These are phyloP conservation scores for Phaenicophaeus curvirostris DNA, from an alignment of 2,797 vertebrate genomes.

Conservation along the genomic window DNA sequence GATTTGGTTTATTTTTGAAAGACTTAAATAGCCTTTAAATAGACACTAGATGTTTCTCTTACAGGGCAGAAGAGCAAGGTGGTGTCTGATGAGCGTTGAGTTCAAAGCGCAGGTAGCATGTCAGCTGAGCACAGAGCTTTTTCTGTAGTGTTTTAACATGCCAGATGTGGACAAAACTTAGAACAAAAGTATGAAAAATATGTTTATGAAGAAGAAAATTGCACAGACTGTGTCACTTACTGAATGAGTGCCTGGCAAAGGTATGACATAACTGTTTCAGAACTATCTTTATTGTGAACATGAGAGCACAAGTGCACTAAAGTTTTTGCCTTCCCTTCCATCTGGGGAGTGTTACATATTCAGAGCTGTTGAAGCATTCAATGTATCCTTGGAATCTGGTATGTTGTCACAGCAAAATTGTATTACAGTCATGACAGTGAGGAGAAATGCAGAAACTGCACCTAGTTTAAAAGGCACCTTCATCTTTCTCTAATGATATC, in stretches of 20 bases:
- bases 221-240: neutral
- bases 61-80: neutral
- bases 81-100: neutral
- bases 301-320: neutral
- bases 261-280: neutral
- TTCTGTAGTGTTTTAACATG: neutral
- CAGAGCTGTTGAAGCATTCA: neutral
- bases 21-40: neutral
- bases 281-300: neutral
- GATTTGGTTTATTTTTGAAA: neutral
- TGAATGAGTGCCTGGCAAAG: constrained; percentile 4
- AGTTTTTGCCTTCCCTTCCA: neutral
- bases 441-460: neutral
- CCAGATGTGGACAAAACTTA: neutral
- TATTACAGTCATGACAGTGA: neutral
- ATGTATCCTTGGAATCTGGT: neutral
- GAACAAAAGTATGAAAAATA: neutral
- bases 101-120: neutral
- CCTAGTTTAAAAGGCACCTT: neutral
- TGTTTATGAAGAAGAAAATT: neutral
- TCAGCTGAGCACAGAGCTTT: neutral
- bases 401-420: neutral
- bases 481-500: neutral
- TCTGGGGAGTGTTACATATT: constrained; percentile 13
- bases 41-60: neutral